These are phyloP conservation scores for Rhynchopsitta pachyrhyncha DNA, from an alignment of 2,113 vertebrate genomes.

Conservation along the genomic window DNA sequence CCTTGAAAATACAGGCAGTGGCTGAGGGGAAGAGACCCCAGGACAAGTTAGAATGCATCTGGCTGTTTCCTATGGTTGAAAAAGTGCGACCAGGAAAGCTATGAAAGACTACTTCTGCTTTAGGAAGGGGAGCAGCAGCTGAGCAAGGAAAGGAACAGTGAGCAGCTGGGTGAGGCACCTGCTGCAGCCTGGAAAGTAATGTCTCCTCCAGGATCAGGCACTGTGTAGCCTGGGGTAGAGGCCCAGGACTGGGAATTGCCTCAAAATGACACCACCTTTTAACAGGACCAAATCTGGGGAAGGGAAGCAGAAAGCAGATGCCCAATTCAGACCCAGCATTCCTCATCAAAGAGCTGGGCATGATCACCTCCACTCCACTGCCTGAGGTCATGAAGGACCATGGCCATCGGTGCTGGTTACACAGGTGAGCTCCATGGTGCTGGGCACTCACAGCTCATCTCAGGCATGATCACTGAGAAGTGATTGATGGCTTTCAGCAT, in stretches of 20 bases:
- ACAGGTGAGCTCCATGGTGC: not conserved
- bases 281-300: not conserved
- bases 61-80: accelerated
- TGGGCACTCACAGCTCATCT: not conserved
- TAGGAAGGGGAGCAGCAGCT: not conserved
- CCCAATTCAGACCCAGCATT: not conserved
- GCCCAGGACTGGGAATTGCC: not conserved
- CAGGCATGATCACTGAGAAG: accelerated
- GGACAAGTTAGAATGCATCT: accelerated
- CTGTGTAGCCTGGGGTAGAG: accelerated
- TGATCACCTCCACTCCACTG: not conserved
- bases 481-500: not conserved
- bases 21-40: not conserved
- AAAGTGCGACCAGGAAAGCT: not conserved
- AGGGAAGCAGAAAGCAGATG: not conserved
- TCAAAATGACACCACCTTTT: not conserved
- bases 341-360: accelerated
- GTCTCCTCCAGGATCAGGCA: not conserved
- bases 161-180: not conserved
- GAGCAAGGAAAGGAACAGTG: not conserved
- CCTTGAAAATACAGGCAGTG: not conserved
- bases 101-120: not conserved
- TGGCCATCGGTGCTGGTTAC: not conserved
- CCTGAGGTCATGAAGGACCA: not conserved
- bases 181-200: not conserved